phyloP scores from a whole-genome alignment of 2,113 vertebrate species.

The Madoqua kirkii region DNA sequence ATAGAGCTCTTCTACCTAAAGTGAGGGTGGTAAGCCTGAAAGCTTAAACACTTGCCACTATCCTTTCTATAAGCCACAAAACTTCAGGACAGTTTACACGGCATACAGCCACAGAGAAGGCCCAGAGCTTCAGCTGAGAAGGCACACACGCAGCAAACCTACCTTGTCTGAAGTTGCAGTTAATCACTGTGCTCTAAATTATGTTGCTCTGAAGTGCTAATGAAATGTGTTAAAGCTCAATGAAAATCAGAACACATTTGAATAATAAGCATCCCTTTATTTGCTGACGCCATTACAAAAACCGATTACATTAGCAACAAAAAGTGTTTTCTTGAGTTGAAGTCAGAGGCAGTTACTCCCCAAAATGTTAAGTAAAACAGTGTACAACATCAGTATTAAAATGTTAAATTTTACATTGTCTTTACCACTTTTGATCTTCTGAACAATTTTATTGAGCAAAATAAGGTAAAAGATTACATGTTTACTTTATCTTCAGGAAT shows the following conservation, averaged over 20 bases:
- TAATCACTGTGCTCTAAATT: not conserved
- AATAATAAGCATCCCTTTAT: constrained; percentile 85
- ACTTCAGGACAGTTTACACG: not conserved
- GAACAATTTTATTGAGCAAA: constrained; percentile 80
- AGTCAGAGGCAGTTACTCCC: constrained; percentile 83
- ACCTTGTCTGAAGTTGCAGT: not conserved
- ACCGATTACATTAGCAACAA: constrained; percentile 84
- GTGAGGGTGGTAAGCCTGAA: not conserved
- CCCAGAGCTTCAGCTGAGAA: not conserved
- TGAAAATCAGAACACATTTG: constrained; percentile 34
- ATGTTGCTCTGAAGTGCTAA: not conserved
- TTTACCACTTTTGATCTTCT: constrained; percentile 77
- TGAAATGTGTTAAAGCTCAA: constrained; percentile 37
- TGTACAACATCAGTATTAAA: constrained; percentile 85
- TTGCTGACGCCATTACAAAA: constrained; percentile 84
- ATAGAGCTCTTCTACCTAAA: not conserved
- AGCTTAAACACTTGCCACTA: not conserved
- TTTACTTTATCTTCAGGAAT: constrained; percentile 85
- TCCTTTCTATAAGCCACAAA: not conserved
- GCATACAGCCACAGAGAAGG: not conserved
- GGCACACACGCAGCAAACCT: not conserved
- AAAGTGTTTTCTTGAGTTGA: constrained; percentile 83
- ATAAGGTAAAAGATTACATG: constrained; percentile 79
- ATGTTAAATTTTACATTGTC: constrained; percentile 80
- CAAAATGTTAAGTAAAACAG: constrained; percentile 82